phyloP scores from a whole-genome alignment of 2,113 vertebrate species.

The Ochotona curzoniae region DNA sequence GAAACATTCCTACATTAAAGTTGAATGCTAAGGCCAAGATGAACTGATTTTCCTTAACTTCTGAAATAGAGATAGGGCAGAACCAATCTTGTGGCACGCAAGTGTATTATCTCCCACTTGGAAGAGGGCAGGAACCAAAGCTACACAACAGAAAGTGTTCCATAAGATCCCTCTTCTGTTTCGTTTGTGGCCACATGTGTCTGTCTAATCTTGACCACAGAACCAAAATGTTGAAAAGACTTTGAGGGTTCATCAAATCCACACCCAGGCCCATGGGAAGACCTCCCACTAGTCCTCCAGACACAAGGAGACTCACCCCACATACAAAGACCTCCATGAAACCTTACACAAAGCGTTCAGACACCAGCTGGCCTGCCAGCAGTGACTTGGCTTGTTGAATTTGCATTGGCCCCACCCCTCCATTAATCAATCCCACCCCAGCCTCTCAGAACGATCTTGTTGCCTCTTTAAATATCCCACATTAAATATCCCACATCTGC shows the following conservation, averaged over 20 bases:
- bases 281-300: slow-evolving; percentile 74
- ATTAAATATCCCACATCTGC: slow-evolving; percentile 64
- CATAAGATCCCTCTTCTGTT: slow-evolving; percentile 45
- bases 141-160: slow-evolving; percentile 50
- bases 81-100: neutral
- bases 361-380: slow-evolving; percentile 62
- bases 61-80: slow-evolving; percentile 12
- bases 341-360: slow-evolving; percentile 63
- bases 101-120: slow-evolving; percentile 44
- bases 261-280: slow-evolving; percentile 64
- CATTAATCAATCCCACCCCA: slow-evolving; percentile 76
- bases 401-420: slow-evolving; percentile 60
- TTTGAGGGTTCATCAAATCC: slow-evolving; percentile 69
- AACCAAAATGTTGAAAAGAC: slow-evolving; percentile 66
- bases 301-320: slow-evolving; percentile 65
- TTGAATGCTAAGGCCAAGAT: slow-evolving; percentile 25
- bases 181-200: slow-evolving; percentile 62
- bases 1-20: slow-evolving; percentile 16
- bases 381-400: slow-evolving; percentile 42
- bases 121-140: slow-evolving; percentile 54
- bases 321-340: slow-evolving; percentile 76
- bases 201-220: slow-evolving; percentile 72
- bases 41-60: neutral
- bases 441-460: neutral
- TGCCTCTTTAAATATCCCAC: slow-evolving; percentile 39